Conservation (phyloP, 2,888 invertebrate genomes). For the Anticlea derivata region DNA sequence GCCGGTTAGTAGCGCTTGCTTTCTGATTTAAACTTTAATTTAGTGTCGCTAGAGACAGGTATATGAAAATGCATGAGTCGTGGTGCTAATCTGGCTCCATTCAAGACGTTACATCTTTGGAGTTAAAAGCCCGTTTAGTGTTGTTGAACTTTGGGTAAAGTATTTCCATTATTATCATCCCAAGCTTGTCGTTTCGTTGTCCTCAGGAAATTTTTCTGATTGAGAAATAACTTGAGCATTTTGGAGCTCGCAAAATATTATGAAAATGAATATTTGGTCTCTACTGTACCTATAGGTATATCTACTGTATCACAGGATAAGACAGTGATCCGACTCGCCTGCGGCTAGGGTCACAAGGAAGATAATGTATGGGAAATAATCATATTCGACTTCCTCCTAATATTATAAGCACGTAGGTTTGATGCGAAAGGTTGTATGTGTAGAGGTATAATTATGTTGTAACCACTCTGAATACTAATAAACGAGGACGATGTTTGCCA, state of each 20-base stretch:
- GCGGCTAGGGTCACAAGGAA: background rate
- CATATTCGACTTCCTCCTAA: too few species aligned
- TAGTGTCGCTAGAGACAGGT: too few species aligned
- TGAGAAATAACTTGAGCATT: background rate
- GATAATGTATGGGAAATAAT: background rate
- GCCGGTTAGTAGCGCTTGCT: too few species aligned
- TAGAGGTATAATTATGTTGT: too few species aligned
- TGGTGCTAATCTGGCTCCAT: too few species aligned
- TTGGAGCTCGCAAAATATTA: constrained; percentile 1
- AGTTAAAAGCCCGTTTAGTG: background rate
- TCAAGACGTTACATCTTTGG: background rate
- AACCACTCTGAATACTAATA: too few species aligned
- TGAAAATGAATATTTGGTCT: constrained; percentile 5
- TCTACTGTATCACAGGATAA: background rate
- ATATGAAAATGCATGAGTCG: too few species aligned
- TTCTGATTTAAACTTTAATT: too few species aligned
- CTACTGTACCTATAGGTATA: background rate
- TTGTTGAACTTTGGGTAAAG: background rate
- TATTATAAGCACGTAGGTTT: too few species aligned
- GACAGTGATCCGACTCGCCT: constrained; percentile 2
- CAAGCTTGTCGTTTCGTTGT: background rate
- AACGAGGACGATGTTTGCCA: too few species aligned
- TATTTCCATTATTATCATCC: background rate
- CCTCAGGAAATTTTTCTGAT: constrained; percentile 1
- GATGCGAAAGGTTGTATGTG: too few species aligned